Evolutionary conservation across 2,113 vertebrate species (phyloP).

Genomic region (Conger conger): DNA sequence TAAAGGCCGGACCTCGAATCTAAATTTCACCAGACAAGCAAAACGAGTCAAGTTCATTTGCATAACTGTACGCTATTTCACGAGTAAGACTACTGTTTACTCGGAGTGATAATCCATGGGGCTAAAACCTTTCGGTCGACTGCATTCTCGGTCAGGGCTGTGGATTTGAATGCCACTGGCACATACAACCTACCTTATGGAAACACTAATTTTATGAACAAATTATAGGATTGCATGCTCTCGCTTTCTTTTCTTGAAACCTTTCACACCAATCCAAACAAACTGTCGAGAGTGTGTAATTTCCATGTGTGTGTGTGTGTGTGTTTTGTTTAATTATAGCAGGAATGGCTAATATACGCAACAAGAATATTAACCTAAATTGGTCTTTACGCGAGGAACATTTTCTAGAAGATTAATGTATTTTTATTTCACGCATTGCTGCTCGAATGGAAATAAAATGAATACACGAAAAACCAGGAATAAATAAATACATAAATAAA

Average conservation of each 20-base stretch:
- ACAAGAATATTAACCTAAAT: conserved; percentile 46
- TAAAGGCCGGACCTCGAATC: not conserved
- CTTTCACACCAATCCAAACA: not conserved
- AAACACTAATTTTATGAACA: conserved; percentile 2
- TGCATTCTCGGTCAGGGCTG: conserved; percentile 24
- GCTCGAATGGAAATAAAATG: conserved; percentile 36
- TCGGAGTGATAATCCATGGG: conserved; percentile 25
- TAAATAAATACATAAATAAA: conserved; percentile 50
- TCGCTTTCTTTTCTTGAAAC: not conserved
- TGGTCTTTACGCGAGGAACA: conserved; percentile 58
- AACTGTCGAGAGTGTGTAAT: not conserved
- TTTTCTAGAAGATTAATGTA: conserved; percentile 59
- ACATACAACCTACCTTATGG: conserved; percentile 15
- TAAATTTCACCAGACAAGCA: not conserved
- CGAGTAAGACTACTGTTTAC: conserved; percentile 26
- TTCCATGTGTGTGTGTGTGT: not conserved
- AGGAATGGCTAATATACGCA: conserved; percentile 33
- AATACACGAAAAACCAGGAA: conserved; percentile 41
- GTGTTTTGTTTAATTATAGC: not conserved
- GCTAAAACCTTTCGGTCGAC: conserved; percentile 30
- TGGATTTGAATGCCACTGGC: conserved; percentile 24
- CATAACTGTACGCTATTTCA: conserved; percentile 20
- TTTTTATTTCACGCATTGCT: conserved; percentile 43
- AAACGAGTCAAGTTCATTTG: not conserved
- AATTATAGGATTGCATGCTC: not conserved